Base-by-base conservation (phyloP, 2,797 vertebrate species). In the Helicolenus hilgendorfi region DNA sequence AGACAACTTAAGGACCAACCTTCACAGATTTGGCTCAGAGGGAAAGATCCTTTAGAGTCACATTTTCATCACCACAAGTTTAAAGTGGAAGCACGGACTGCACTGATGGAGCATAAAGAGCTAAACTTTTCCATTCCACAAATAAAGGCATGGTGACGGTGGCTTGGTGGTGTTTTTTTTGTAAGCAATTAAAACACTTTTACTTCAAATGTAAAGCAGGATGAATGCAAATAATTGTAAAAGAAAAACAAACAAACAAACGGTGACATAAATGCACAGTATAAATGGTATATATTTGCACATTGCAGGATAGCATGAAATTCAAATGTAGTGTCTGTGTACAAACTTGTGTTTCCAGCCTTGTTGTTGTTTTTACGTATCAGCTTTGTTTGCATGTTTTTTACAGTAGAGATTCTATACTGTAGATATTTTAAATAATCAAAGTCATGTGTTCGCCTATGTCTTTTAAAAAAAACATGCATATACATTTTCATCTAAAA, bases 1-100 rank as follows among this genome's bases (percentile, higher is more conserved):
- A 49, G n/a, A 83, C 9, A 24, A 14, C 24, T 55, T 79, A 72
- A 90, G 72, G 22, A 77, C 2, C 56, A 27, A 59, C 20, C 11
- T 5, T 26, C 13, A 6, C 5, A 49, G 53, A 41, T 26, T 31
- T 55, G 62, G 10, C 29, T 27, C 3, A 10, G 22, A 38, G 5
- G 33, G 20, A 45, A 24, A 67, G 49, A 7, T 8, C 4, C 36
- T 22, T 67, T 36, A 5, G 14, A 70, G 15, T 75, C 6, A 33
- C 9, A 56, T 36, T 67, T 58, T 45, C 14, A 71, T 67, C 38
- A 35, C 59, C 14, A 27, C 59, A 60, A 18, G 55, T 56, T 69
- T 18, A 45, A 11, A 49, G 26, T 13, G 7, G 24, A 69, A 63
- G 18, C 1, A 22, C 7, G 7, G 3, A 24, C 9, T 35, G 4